phyloP scores from a whole-genome alignment of 2,888 invertebrate species.

The Trimorus sp. region DNA sequence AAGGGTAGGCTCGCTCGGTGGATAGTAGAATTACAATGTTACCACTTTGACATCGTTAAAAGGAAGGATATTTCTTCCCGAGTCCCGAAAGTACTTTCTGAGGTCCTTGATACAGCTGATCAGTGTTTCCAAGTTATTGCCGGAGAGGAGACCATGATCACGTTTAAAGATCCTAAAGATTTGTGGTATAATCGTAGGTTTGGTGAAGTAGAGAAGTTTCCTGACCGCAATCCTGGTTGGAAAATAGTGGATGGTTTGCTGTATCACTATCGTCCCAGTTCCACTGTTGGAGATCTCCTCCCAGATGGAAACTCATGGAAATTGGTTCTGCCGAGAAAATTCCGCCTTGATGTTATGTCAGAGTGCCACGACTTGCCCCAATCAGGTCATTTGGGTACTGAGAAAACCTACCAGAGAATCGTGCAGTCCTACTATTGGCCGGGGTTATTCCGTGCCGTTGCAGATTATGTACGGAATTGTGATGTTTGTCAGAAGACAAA shows the following conservation, averaged over 20 bases:
- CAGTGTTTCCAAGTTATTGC: neutral
- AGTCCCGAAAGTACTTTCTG: slow-evolving; percentile 11
- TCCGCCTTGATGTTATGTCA: neutral
- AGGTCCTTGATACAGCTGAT: neutral
- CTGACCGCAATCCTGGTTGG: slow-evolving; percentile 28
- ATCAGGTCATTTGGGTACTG: slow-evolving; percentile 27
- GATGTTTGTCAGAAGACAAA: neutral
- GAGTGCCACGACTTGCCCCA: slow-evolving; percentile 13
- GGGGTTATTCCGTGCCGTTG: neutral
- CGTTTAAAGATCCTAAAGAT: neutral
- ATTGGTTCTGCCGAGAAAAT: slow-evolving; percentile 12
- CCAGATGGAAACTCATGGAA: slow-evolving; percentile 19
- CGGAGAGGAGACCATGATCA: no score
- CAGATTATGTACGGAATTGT: neutral
- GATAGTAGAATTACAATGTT: slow-evolving; percentile 18
- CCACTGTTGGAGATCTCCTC: neutral
- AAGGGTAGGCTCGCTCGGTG: slow-evolving; percentile 20
- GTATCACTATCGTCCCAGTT: neutral
- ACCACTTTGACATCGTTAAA: neutral
- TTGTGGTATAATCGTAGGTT: slow-evolving; percentile 19
- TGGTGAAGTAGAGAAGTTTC: slow-evolving; percentile 3
- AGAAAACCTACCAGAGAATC: slow-evolving; percentile 14
- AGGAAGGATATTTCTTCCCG: slow-evolving; percentile 10
- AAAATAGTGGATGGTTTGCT: neutral
- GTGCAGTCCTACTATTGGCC: slow-evolving; percentile 14